Percentiles rank a stretch among this genome's conserved stretches.
These are phyloP conservation scores for Salminus brasiliensis DNA, from an alignment of 2,113 vertebrate genomes.

Conservation along the genomic window DNA sequence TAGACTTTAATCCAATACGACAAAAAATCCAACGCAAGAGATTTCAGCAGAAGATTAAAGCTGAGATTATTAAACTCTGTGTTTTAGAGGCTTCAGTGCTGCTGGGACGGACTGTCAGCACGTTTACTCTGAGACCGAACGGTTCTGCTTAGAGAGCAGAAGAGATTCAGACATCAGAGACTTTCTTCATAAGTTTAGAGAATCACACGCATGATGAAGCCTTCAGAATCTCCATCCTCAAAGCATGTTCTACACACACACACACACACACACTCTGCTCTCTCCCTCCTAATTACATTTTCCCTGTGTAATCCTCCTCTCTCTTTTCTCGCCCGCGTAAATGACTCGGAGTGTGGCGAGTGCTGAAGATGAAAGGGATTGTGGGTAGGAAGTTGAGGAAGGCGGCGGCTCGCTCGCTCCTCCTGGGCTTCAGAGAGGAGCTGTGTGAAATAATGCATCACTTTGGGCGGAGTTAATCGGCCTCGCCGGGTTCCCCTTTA, in stretches of 20 bases:
- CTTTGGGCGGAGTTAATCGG: slow-evolving; percentile 42
- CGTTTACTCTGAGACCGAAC: neutral
- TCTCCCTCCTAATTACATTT: slow-evolving; percentile 21
- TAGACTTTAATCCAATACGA: too few species aligned
- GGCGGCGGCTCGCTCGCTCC: slow-evolving; percentile 9
- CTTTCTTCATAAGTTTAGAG: neutral
- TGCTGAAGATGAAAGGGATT: slow-evolving; percentile 41
- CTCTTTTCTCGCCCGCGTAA: neutral
- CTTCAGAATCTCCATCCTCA: slow-evolving; percentile 7
- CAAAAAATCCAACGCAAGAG: too few species aligned
- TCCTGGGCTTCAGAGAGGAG: slow-evolving; percentile 9
- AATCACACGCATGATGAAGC: neutral
- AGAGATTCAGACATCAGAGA: neutral
- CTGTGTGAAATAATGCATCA: slow-evolving; percentile 41
- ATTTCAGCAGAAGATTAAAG: too few species aligned
- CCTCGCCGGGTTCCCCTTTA: slow-evolving; percentile 41
- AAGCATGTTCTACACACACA: neutral
- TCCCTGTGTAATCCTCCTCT: slow-evolving; percentile 11
- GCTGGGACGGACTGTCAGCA: neutral
- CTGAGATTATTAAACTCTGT: too few species aligned
- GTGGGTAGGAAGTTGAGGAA: neutral
- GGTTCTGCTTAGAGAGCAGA: neutral
- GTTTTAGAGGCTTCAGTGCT: too few species aligned
- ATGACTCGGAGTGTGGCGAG: slow-evolving; percentile 5
- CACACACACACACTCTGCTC: slow-evolving; percentile 9